phyloP scores from a whole-genome alignment of 2,797 vertebrate genomes.

The Pseudomugil gertrudae region DNA sequence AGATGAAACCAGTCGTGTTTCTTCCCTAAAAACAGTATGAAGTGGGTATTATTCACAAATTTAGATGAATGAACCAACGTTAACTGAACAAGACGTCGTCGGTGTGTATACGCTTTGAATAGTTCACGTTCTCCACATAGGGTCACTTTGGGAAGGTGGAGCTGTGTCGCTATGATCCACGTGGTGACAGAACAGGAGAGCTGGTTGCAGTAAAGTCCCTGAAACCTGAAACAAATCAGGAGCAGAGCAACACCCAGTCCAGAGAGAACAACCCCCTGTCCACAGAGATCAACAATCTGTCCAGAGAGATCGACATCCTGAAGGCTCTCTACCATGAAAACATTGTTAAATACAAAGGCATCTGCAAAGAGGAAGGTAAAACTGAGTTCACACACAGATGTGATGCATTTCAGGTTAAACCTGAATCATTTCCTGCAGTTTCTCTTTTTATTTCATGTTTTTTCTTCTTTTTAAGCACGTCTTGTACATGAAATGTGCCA shows the following conservation, averaged over 20 bases:
- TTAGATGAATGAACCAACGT: background rate
- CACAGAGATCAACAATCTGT: too few species aligned
- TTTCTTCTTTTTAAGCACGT: too few species aligned
- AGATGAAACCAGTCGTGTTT: background rate
- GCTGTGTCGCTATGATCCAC: constrained; percentile 93
- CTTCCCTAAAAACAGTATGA: background rate
- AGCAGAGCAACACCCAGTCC: constrained; percentile 91
- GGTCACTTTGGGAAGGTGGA: constrained; percentile 98
- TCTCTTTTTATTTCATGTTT: too few species aligned
- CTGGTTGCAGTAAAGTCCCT: constrained; percentile 96
- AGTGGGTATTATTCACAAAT: background rate
- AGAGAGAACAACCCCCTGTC: constrained; percentile 93
- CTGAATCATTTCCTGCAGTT: too few species aligned
- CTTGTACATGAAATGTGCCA: background rate
- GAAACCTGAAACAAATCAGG: constrained; percentile 91
- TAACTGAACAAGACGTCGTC: background rate
- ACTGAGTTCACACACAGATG: background rate
- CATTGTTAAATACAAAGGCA: constrained; percentile 98
- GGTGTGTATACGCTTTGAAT: background rate
- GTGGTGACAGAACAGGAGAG: constrained; percentile 94
- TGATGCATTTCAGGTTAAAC: background rate
- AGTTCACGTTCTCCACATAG: constrained; percentile 66
- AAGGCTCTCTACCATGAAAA: constrained; percentile 96
- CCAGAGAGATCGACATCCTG: constrained; percentile 93
- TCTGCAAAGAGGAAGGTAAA: constrained; percentile 94